These are phyloP conservation scores for Sminthurinus aureus DNA, from an alignment of 2,888 invertebrate species.

Conservation along the genomic window DNA sequence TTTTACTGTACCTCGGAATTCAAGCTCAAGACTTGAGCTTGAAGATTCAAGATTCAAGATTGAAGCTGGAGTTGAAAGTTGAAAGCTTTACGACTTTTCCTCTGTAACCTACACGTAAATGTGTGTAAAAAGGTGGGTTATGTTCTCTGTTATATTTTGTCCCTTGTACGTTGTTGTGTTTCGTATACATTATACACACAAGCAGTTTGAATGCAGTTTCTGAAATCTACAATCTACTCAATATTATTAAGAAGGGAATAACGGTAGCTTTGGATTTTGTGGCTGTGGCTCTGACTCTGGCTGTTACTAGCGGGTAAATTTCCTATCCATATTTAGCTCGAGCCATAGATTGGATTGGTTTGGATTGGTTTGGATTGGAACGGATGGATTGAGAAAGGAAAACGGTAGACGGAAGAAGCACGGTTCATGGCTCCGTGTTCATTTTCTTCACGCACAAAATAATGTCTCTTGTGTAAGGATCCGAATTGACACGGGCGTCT, in stretches of 20 bases:
- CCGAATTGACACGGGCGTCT: conserved; percentile 36
- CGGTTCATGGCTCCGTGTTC: background rate
- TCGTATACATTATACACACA: too few species aligned
- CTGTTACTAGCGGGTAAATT: too few species aligned
- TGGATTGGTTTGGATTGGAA: background rate
- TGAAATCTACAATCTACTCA: too few species aligned
- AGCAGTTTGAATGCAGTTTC: background rate
- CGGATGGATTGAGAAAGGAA: background rate
- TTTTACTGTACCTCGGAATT: background rate
- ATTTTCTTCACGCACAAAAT: background rate
- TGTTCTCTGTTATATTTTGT: background rate
- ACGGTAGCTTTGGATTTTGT: too few species aligned
- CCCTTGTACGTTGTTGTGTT: too few species aligned
- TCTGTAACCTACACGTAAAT: background rate
- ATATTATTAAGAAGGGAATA: too few species aligned
- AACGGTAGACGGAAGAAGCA: background rate
- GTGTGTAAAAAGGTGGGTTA: background rate
- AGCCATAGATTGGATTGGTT: background rate
- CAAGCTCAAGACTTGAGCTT: background rate
- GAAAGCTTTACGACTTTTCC: conserved; percentile 30
- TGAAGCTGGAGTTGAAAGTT: conserved; percentile 4
- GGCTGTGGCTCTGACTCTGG: too few species aligned
- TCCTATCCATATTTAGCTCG: conserved; percentile 7
- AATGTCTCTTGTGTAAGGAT: background rate
- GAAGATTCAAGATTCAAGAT: too few species aligned